phyloP scores from a whole-genome alignment of 2,113 vertebrate species.

The Albula goreensis region DNA sequence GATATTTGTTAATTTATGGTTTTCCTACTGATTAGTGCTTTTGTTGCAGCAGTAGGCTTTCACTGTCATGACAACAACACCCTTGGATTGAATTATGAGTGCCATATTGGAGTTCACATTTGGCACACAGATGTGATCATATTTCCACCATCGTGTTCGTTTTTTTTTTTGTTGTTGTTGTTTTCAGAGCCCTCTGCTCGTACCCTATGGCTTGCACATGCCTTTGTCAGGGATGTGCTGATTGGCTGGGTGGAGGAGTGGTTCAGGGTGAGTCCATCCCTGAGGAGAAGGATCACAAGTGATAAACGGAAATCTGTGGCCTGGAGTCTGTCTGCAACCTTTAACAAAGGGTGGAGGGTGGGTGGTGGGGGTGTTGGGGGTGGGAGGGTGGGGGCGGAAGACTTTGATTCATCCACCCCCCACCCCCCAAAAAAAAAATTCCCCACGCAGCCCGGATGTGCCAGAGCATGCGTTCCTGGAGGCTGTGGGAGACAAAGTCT shows the following conservation, averaged over 20 bases:
- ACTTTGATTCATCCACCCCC: too few relatives aligned
- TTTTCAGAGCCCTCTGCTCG: not conserved
- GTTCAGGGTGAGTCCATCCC: too few relatives aligned
- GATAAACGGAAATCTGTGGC: not conserved
- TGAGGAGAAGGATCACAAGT: not conserved
- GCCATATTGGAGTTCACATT: not conserved
- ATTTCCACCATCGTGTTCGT: not conserved
- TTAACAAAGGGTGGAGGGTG: not conserved
- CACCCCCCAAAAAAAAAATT: not conserved
- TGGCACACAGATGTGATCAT: not conserved
- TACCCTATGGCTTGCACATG: not conserved
- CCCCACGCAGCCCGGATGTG: not conserved
- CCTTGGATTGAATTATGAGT: not conserved
- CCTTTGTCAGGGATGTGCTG: not conserved
- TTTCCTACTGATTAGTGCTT: not conserved
- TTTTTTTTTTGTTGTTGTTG: not conserved
- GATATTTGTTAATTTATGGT: not conserved
- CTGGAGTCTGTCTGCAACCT: not conserved
- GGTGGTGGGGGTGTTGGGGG: too few relatives aligned
- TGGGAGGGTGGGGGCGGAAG: too few relatives aligned
- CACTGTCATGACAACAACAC: not conserved
- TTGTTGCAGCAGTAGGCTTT: not conserved
- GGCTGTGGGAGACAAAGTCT: not conserved
- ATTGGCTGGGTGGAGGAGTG: too few relatives aligned
- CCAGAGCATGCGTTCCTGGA: not conserved